These are phyloP conservation scores for Bombus confusus DNA, from an alignment of 1,140 invertebrate genomes.

Conservation along the genomic window DNA sequence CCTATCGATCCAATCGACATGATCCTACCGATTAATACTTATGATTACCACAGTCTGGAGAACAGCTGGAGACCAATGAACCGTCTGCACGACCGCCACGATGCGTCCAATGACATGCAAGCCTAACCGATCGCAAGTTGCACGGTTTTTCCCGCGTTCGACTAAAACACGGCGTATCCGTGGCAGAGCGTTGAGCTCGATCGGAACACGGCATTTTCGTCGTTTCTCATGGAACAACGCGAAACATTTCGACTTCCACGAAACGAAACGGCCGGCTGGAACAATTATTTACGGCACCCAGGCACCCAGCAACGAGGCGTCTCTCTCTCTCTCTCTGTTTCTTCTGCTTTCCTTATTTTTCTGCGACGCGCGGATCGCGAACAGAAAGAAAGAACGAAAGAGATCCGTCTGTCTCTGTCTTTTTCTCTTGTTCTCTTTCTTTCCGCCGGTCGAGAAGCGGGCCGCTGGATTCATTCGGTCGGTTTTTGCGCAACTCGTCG, in stretches of 20 bases:
- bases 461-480: slow-evolving; percentile 49
- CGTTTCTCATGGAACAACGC: slow-evolving; percentile 6
- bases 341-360: slow-evolving; percentile 41
- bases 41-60: too few species aligned
- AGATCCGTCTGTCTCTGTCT: background rate
- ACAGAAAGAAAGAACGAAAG: background rate
- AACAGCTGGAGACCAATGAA: too few species aligned
- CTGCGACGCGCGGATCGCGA: slow-evolving; percentile 8
- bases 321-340: background rate
- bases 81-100: too few species aligned
- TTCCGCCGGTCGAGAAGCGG: slow-evolving; percentile 9
- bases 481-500: slow-evolving; percentile 56
- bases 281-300: slow-evolving; percentile 46
- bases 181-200: too few species aligned
- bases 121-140: too few species aligned
- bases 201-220: background rate
- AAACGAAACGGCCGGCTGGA: slow-evolving; percentile 22
- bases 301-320: background rate
- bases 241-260: slow-evolving; percentile 24
- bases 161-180: too few species aligned
- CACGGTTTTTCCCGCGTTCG: too few species aligned
- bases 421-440: background rate
- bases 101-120: too few species aligned
- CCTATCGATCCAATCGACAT: too few species aligned
- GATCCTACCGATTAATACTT: too few species aligned